Conservation (phyloP, 2,888 invertebrate species). For the Prostheceraeus crozeri region DNA sequence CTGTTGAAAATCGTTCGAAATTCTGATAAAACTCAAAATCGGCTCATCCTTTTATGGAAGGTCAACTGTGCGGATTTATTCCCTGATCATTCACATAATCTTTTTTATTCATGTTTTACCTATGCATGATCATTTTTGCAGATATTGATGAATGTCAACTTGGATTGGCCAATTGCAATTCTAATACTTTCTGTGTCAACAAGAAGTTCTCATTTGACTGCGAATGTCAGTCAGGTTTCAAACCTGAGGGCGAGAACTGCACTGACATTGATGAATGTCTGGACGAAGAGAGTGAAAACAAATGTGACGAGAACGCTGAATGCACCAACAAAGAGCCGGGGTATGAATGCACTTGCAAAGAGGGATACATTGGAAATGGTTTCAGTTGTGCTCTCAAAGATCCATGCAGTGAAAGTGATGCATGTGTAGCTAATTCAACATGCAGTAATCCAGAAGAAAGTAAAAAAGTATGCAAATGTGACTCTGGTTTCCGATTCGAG, state of each 20-base stretch:
- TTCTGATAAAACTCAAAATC: no score
- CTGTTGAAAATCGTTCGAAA: no score
- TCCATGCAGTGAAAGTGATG: slow-evolving; percentile 23
- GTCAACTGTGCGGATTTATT: no score
- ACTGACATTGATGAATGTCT: slow-evolving; percentile 38
- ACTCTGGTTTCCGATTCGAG: no score
- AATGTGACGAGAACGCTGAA: slow-evolving; percentile 36
- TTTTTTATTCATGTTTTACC: no score
- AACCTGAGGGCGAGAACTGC: slow-evolving; percentile 36
- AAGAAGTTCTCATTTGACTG: slow-evolving; percentile 46
- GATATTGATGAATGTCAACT: slow-evolving; percentile 40
- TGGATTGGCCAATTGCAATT: slow-evolving; percentile 37
- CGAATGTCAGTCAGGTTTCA: slow-evolving; percentile 45
- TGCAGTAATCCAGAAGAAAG: no score
- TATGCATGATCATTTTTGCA: no score
- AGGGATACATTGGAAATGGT: slow-evolving; percentile 39
- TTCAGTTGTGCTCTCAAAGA: slow-evolving; percentile 31
- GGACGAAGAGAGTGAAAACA: slow-evolving; percentile 3
- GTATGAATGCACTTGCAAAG: slow-evolving; percentile 37
- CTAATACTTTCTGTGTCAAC: slow-evolving; percentile 45
- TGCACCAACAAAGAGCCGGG: slow-evolving; percentile 34
- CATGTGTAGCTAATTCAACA: slow-evolving; percentile 5
- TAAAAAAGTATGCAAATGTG: no score
- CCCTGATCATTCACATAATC: no score
- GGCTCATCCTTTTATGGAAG: no score